Evolutionary conservation across 2,888 invertebrate genomes (phyloP), one percentile per base, ranked within the genome.

Genomic region (Drosophila colorata): DNA sequence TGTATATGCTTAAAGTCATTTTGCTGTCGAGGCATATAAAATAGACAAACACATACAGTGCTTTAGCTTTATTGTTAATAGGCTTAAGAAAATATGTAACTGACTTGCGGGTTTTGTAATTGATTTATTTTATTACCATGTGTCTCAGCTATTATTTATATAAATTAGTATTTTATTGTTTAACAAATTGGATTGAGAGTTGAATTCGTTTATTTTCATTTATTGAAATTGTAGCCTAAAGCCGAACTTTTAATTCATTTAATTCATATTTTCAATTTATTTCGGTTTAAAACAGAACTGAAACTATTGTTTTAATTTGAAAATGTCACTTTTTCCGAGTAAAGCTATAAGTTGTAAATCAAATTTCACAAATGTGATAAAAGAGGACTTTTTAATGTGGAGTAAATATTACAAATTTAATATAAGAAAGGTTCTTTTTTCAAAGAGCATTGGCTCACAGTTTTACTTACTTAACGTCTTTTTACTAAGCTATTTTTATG

Each of bases 61-160:
- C 25, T 47, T 53, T 33, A 40, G 9, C 28, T 59, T 28, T 37
- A 59, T 49, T 23, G 65, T 33, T 55, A 38, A 64, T 71, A 38
- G n/a, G 47, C 5, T 20, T 14, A 20, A 20, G 40, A 13, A 28
- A 48, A 57, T 57, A 52, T 20, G 31, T n/a, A 20, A 8, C 28
- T 33, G 8, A 49, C n/a, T 20, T 57, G 59, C 41, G 51, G 47
- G 55, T 13, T 11, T 43, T 28, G 9, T 38, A 5, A 9, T 14
- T 35, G 8, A 13, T 9, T 9, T 37, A 16, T 3, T 28, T 5
- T 13, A 28, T 28, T 28, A 35, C 13, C 33, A 11, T 28, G 6
- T n/a, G 2, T 7, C 4, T 40, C 4, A 6, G 2, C 11, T 20
- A 9, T 40, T 6, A 18, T 48, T 18, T 20, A 11, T 18, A 33